These are phyloP conservation scores for Smutsia temminckii DNA, from an alignment of 2,797 vertebrate genomes.

Conservation along the genomic window DNA sequence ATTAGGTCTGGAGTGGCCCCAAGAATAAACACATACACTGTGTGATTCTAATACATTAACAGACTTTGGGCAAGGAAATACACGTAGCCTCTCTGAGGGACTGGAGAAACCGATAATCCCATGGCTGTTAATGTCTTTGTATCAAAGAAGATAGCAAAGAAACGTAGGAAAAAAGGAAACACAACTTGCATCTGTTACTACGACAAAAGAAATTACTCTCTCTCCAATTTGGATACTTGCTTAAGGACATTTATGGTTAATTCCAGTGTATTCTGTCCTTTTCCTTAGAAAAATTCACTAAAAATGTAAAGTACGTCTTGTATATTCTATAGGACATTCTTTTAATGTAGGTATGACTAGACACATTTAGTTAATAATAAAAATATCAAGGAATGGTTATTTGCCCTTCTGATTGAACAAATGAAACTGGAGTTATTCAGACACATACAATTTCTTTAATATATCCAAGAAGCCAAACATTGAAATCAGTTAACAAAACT, in stretches of 20 bases:
- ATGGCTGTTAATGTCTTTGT: background rate
- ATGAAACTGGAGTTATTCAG: background rate
- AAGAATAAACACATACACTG: background rate
- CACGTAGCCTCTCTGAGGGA: background rate
- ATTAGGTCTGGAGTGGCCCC: background rate
- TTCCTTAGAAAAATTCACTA: background rate
- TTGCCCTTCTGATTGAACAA: background rate
- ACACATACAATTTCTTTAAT: slow-evolving; percentile 46
- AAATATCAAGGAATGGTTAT: slow-evolving; percentile 34
- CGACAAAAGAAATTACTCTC: background rate
- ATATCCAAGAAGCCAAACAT: slow-evolving; percentile 31
- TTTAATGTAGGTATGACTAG: slow-evolving; percentile 44
- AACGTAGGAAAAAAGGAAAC: background rate
- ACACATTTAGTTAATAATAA: slow-evolving; percentile 34
- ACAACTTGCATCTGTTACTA: background rate
- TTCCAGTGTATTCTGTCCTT: background rate
- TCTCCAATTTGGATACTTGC: background rate
- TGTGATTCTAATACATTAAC: background rate
- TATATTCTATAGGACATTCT: slow-evolving; percentile 18
- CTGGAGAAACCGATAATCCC: background rate
- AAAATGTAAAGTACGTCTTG: background rate
- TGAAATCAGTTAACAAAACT: slow-evolving; percentile 48
- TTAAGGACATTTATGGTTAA: background rate
- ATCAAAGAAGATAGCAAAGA: background rate
- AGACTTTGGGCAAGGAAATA: background rate